Base-by-base conservation (phyloP, 2,888 invertebrate species). In the Sarcophaga rosellei region DNA sequence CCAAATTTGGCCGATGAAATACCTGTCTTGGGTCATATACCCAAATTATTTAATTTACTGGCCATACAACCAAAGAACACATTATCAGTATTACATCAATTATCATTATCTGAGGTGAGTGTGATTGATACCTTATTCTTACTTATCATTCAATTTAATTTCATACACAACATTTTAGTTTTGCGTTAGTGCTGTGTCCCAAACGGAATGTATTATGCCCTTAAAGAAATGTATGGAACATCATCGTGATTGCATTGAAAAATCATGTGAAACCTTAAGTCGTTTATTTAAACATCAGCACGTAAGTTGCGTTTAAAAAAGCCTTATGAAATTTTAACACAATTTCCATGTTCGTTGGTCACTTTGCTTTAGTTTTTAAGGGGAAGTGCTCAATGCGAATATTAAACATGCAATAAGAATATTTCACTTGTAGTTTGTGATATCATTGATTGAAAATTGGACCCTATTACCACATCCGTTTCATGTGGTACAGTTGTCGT, bases 171-270 rank as follows among this genome's bases (percentile, higher is more conserved):
- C 25, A n/a, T 80, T 93, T 8, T 92, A 98, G 97, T 95, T 96
- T 87, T 98, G 98, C 92, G 96, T 98, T 79, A 95, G 95, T 85
- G 96, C 97, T 68, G 94, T 98, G 88, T 95, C 97, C 17, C 97
- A 97, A 93, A 96, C 97, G 4, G 98, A 98, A 86, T 97, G 98
- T 92, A 97, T 99, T 93, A 95, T 96, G 80, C 97, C 98, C 0
- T 94, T 99, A 86, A 98, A 98, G 93, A 95, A 95, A 88, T 98
- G 98, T 17, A 98, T 99, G 96, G 96, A 96, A 94, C 95, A 96
- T 59, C 95, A 98, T 88, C 95, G 95, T 82, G 98, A 98, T 92
- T 95, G 97, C 93, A 95, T 97, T 45, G 96, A 96, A 66, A 94
- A 96, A 87, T 97, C 98, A 11, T 98, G 98, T 90, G 98, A 99